Evolutionary conservation across 2,113 vertebrate genomes (phyloP).

Genomic region (Gallinago media): DNA sequence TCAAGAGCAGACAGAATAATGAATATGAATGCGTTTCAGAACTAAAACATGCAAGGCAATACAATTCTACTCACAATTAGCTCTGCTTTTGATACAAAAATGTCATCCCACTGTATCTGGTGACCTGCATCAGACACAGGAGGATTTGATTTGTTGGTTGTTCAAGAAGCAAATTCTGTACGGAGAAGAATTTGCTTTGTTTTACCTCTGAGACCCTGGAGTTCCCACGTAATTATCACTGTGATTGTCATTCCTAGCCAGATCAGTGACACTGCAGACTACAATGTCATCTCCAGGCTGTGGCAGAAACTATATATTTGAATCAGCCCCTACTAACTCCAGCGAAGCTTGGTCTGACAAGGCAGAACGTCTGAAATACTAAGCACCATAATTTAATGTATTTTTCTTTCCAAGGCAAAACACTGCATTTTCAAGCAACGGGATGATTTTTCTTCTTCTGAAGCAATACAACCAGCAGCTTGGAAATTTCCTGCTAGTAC

Average conservation of each 20-base stretch:
- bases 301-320: not conserved
- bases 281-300: not conserved
- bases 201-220: not conserved
- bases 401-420: slow-evolving; percentile 33
- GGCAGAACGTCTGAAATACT: slow-evolving; percentile 4
- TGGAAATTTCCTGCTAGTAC: not conserved
- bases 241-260: not conserved
- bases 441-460: slow-evolving; percentile 7
- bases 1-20: slow-evolving; percentile 21
- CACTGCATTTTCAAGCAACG: not conserved
- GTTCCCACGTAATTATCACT: not conserved
- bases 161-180: not conserved
- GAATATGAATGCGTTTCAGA: slow-evolving; percentile 44
- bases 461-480: not conserved
- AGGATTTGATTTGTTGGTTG: not conserved
- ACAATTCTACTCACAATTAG: slow-evolving; percentile 3
- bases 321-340: not conserved
- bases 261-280: not conserved
- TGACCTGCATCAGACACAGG: not conserved
- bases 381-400: not conserved
- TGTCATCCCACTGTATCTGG: not conserved
- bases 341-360: not conserved
- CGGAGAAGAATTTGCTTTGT: not conserved
- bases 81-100: slow-evolving; percentile 25
- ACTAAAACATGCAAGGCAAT: not conserved